Conservation (phyloP, 2,113 vertebrate species). For the Anarhynchus alexandrinus region DNA sequence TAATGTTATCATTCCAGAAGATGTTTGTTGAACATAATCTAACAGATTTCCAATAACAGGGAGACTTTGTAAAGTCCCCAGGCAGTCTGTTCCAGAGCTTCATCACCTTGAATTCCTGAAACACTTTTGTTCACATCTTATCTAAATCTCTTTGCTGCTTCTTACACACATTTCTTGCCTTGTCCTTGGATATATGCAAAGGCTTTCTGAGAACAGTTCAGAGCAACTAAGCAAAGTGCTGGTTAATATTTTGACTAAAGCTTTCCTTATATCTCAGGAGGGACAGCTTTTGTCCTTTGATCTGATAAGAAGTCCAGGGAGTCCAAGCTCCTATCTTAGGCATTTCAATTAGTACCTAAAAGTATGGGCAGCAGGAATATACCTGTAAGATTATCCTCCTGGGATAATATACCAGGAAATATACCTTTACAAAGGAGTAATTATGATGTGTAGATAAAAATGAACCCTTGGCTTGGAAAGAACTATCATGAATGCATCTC, state of each 20-base stretch:
- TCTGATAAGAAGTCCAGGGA: background rate
- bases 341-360: background rate
- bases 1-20: background rate
- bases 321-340: background rate
- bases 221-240: background rate
- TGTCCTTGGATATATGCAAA: background rate
- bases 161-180: background rate
- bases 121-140: background rate
- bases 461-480: background rate
- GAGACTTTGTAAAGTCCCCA: background rate
- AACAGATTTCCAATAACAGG: background rate
- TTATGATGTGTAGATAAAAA: background rate
- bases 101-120: background rate
- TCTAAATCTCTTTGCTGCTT: background rate
- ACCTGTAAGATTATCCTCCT: background rate
- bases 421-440: background rate
- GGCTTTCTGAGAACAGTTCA: background rate
- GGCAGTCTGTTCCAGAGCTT: background rate
- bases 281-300: background rate
- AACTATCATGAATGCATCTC: background rate
- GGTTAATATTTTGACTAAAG: background rate
- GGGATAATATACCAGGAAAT: background rate
- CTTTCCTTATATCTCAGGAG: background rate
- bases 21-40: background rate
- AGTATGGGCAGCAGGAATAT: background rate